Evolutionary conservation across 2,888 invertebrate genomes (phyloP).

Genomic region (Tipula lateralis): DNA sequence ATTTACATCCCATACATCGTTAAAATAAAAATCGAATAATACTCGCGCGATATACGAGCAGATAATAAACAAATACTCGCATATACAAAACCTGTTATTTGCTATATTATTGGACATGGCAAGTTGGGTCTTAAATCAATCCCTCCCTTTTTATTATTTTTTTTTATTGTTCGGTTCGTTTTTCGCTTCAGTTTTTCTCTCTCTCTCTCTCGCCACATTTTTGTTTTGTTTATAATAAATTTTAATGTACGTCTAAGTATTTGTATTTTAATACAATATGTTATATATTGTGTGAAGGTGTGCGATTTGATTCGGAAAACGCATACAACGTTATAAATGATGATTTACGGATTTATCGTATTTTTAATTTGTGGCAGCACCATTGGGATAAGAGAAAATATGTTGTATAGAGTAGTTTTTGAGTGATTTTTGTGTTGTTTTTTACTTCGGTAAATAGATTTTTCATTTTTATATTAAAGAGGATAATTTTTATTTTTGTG

Average conservation of each 20-base stretch:
- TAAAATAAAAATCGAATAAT: background rate
- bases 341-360: constrained; percentile 28
- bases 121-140: constrained; percentile 42
- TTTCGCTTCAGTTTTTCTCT: constrained; percentile 30
- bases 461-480: constrained; percentile 6
- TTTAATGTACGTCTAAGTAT: background rate
- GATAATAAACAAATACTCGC: background rate
- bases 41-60: background rate
- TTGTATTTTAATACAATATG: background rate
- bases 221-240: background rate
- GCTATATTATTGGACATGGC: constrained; percentile 38
- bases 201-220: background rate
- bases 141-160: constrained; percentile 40
- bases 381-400: background rate
- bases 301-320: background rate
- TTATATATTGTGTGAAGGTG: background rate
- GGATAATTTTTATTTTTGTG: background rate
- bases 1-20: constrained; percentile 12
- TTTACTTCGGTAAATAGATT: background rate
- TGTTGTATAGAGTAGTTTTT: background rate
- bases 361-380: constrained; percentile 35
- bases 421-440: background rate
- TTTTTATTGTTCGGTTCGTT: background rate
- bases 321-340: background rate
- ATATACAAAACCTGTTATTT: constrained; percentile 26